These are phyloP conservation scores for Synanceia verrucosa DNA, from an alignment of 2,797 vertebrate genomes.

Conservation along the genomic window DNA sequence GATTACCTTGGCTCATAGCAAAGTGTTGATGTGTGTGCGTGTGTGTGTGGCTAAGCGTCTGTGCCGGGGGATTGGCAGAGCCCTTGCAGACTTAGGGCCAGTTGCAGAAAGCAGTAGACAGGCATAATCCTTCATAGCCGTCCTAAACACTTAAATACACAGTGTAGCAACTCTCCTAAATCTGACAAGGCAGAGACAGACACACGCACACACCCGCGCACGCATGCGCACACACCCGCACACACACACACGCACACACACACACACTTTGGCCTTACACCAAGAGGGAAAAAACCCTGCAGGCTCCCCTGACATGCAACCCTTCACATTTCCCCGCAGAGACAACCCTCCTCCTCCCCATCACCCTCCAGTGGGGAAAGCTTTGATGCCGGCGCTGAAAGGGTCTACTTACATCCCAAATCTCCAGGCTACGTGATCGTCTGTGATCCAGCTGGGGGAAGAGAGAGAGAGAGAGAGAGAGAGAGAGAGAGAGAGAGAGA, in stretches of 20 bases:
- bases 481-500: slow-evolving; percentile 44
- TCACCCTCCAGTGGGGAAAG: slow-evolving; percentile 58
- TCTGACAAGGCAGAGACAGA: slow-evolving; percentile 67
- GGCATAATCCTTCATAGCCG: slow-evolving; percentile 75
- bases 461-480: slow-evolving; percentile 52
- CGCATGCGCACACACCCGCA: slow-evolving; percentile 3
- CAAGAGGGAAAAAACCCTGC: slow-evolving; percentile 64
- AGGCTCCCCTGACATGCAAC: slow-evolving; percentile 77
- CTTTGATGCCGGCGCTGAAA: slow-evolving; percentile 84
- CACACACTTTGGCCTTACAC: slow-evolving; percentile 60
- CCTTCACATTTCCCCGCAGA: slow-evolving; percentile 76
- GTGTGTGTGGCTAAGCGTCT: slow-evolving; percentile 55
- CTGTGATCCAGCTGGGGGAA: slow-evolving; percentile 86
- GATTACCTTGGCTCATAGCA: slow-evolving; percentile 75
- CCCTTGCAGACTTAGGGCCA: slow-evolving; percentile 70
- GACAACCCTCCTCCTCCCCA: slow-evolving; percentile 48
- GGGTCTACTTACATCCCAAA: slow-evolving; percentile 89
- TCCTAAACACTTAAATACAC: slow-evolving; percentile 78
- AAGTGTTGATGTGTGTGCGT: slow-evolving; percentile 50
- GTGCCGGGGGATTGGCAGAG: slow-evolving; percentile 66
- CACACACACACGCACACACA: slow-evolving; percentile 1
- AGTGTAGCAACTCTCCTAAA: slow-evolving; percentile 70
- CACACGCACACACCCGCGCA: slow-evolving; percentile 7
- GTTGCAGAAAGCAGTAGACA: slow-evolving; percentile 73
- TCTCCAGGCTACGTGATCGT: slow-evolving; percentile 88